Base-by-base conservation (phyloP, 2,888 invertebrate species). In the Meteorus colon region DNA sequence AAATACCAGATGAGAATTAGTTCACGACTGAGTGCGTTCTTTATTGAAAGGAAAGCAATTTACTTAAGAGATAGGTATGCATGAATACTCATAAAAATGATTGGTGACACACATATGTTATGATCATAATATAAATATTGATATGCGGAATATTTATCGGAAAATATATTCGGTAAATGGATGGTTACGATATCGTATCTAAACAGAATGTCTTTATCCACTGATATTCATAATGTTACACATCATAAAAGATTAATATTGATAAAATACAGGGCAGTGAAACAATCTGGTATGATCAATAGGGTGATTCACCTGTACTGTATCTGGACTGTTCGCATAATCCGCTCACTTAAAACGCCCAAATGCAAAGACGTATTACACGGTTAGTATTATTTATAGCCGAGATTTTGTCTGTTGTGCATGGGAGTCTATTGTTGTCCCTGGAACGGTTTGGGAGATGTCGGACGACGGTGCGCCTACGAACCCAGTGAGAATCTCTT, bases 301-400 rank as follows among this genome's bases (percentile, higher is more conserved):
- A 62, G 60, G 31, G 34, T 29, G 29, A 34, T 63, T 29, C 5
- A 48, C 4, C n/a, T 48, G n/a, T 34, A 31, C 16, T 4, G n/a
- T n/a, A 29, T 14, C 16, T 16, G 34, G 34, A 34, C 63, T 63
- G 12, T 16, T 29, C 34, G n/a, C 29, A n/a, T 19, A 63, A n/a
- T 34, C 31, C 63, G 63, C 12, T 63, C 63, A 69, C 31, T 69
- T 69, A 55, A 55, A 31, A n/a, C 55, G 34, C 27, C 69, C 31
- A 55, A 55, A 8, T 16, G 69, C 31, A 31, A 69, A 51, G 55
- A 69, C 69, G 67, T 41, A 65, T 65, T 19, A 27, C 41, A 48
- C 55, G 69, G 45, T 51, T 31, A 8, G 24, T 51, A 69, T 69
- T 69, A 69, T 69, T 69, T 69, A 69, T 69, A 34, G 51, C 19